These are phyloP conservation scores for Acrossocheilus wenchowensis DNA, from an alignment of 2,797 vertebrate genomes.

Conservation along the genomic window DNA sequence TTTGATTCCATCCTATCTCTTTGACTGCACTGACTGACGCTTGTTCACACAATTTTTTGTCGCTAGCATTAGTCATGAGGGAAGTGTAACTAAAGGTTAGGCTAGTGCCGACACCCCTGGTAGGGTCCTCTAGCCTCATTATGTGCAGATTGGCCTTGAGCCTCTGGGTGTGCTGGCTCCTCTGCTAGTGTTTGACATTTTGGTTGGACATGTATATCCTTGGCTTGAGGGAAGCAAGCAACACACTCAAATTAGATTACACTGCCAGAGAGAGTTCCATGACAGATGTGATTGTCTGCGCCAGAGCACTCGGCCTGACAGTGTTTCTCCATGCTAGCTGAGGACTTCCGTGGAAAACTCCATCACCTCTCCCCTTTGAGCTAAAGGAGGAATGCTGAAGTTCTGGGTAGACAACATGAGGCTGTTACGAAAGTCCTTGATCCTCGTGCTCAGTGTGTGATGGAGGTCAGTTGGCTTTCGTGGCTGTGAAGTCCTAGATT, in stretches of 20 bases:
- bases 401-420: slow-evolving; percentile 56
- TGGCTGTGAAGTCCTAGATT: background rate
- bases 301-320: slow-evolving; percentile 26
- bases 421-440: slow-evolving; percentile 66
- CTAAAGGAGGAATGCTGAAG: slow-evolving; percentile 45
- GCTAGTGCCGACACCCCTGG: slow-evolving; percentile 43
- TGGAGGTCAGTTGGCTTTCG: slow-evolving; percentile 1
- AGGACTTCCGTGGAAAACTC: slow-evolving; percentile 40
- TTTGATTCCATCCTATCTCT: slow-evolving; percentile 39
- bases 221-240: slow-evolving; percentile 58
- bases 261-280: slow-evolving; percentile 52
- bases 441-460: slow-evolving; percentile 20
- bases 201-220: slow-evolving; percentile 58
- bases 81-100: slow-evolving; percentile 36
- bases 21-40: slow-evolving; percentile 53
- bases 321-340: slow-evolving; percentile 13
- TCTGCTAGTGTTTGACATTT: slow-evolving; percentile 65
- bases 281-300: slow-evolving; percentile 57
- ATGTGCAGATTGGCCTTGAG: slow-evolving; percentile 46
- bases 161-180: slow-evolving; percentile 51
- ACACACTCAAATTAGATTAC: slow-evolving; percentile 61
- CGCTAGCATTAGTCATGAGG: slow-evolving; percentile 52
- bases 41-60: slow-evolving; percentile 62
- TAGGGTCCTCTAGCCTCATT: slow-evolving; percentile 47
- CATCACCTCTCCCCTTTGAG: slow-evolving; percentile 29